Percentiles rank a stretch among this genome's conserved stretches.
These are phyloP conservation scores for Drosophila lacicola DNA, from an alignment of 2,888 invertebrate species.

Conservation along the genomic window DNA sequence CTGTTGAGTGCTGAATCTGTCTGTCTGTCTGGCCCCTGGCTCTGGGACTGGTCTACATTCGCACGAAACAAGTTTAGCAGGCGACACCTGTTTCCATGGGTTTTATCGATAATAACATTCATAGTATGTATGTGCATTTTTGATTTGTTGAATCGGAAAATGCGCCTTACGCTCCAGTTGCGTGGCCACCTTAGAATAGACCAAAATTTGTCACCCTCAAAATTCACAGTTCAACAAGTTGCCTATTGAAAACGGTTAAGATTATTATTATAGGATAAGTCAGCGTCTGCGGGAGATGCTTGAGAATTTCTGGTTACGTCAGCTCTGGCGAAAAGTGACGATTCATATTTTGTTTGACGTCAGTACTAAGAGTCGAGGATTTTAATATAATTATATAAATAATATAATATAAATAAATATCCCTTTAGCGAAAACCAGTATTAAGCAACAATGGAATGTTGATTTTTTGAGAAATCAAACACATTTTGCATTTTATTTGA, in stretches of 20 bases:
- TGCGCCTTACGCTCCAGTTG: background rate
- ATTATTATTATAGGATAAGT: background rate
- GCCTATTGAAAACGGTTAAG: background rate
- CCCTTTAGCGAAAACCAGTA: slow-evolving; percentile 1
- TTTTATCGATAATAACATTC: slow-evolving; percentile 31
- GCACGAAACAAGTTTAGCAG: slow-evolving; percentile 62
- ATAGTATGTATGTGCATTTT: slow-evolving; percentile 2
- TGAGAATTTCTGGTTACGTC: background rate
- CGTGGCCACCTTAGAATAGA: too few relatives aligned
- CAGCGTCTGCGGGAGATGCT: background rate
- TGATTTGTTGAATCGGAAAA: slow-evolving; percentile 10
- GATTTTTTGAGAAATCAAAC: background rate
- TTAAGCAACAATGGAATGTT: background rate
- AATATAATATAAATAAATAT: background rate
- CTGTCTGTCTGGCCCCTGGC: background rate
- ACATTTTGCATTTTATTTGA: background rate
- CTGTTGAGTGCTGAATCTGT: background rate
- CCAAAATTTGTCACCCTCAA: background rate
- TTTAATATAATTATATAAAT: too few relatives aligned
- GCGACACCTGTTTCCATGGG: slow-evolving; percentile 48
- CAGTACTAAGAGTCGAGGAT: background rate
- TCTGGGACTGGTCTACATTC: slow-evolving; percentile 37
- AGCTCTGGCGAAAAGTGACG: background rate
- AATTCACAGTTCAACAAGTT: background rate
- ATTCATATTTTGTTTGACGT: background rate